Base-by-base conservation (phyloP, 2,888 invertebrate species). In the Tenthredo livida region DNA sequence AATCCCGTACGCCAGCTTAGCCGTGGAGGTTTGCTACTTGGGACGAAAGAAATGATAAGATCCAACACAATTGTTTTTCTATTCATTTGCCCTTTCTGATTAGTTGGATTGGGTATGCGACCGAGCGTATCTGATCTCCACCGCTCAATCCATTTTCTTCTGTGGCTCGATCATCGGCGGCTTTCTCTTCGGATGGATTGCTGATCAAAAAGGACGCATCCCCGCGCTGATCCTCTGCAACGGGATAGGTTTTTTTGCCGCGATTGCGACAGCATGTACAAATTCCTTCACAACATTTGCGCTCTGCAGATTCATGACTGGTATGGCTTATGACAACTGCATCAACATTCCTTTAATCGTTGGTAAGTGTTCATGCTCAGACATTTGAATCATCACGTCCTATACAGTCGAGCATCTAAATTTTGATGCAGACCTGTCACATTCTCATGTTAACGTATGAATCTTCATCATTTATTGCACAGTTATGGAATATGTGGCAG, bases 101-200 rank as follows among this genome's bases (percentile, higher is more conserved):
- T 92, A 95, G 94, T 91, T 94, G 90, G 93, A 94, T 90, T 95
- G 95, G 95, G 95, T 95, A 91, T 95, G 95, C 91, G 93, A 94
- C 73, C 92, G 93, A 73, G 93, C 93, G 67, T 93, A 94, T 87
- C 93, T 94, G 83, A 93, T 94, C 29, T 93, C 94, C 25, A 91
- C 94, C 65, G 93, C 94, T 17, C 94, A 94, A 89, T 93, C 94
- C 25, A 91, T 94, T 54, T 95, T 94, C 90, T 95, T 94, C 90
- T 91, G 94, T 85, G 95, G 95, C 7, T 94, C 94, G 21, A 94
- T 95, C 85, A 88, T 94, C 40, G 95, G 95, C 4, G 94, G 94
- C 3, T 93, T 95, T 47, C 86, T 94, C 3, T 94, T 94, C 87
- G 95, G 95, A 21, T 94, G 94, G 93, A 91, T 94, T 21, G 94